phyloP scores from a whole-genome alignment of 1,140 invertebrate species.

The Kradibia gibbosae region DNA sequence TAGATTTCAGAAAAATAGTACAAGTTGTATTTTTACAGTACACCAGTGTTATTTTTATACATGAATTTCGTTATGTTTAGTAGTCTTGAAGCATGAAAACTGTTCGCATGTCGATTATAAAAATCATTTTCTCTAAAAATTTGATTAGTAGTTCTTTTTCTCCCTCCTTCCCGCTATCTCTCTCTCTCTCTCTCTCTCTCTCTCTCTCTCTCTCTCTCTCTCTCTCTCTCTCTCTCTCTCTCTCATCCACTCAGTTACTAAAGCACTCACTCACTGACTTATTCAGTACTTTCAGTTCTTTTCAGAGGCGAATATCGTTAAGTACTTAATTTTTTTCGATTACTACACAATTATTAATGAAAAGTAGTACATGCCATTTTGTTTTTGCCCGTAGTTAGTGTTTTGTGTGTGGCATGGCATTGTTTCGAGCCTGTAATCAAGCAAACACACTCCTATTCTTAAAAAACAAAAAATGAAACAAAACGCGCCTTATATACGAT shows the following conservation, averaged over 20 bases:
- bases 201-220: no score
- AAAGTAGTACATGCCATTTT: constrained; percentile 61
- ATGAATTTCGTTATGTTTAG: no score
- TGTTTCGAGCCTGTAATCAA: neutral
- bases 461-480: constrained; percentile 26
- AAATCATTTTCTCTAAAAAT: neutral
- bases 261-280: neutral
- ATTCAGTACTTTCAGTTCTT: no score
- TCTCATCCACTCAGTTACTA: neutral
- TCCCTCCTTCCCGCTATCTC: no score
- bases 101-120: neutral
- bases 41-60: no score
- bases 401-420: constrained; percentile 67
- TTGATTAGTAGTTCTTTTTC: neutral
- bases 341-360: neutral
- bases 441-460: neutral
- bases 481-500: constrained; percentile 54
- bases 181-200: no score
- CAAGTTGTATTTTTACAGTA: no score
- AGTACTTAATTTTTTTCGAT: neutral
- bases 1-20: no score
- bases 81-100: neutral
- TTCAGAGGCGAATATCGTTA: neutral
- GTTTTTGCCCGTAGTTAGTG: constrained; percentile 72
- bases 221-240: neutral